These are phyloP conservation scores for Oryctes rhinoceros DNA, from an alignment of 1,140 invertebrate species.

Conservation along the genomic window DNA sequence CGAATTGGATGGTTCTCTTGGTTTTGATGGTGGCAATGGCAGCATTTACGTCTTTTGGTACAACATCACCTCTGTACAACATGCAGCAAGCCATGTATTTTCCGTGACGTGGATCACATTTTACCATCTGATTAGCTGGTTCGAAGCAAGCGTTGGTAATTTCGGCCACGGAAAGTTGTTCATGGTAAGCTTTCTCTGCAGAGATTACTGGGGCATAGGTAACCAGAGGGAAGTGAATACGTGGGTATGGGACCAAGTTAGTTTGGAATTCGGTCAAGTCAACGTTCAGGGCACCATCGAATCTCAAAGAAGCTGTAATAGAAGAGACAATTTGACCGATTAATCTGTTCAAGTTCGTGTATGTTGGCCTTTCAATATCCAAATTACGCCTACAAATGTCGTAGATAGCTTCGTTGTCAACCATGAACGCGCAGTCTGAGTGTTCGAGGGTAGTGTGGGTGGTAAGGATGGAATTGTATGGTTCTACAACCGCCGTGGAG, in stretches of 20 bases:
- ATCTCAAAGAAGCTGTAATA: conserved; percentile 79
- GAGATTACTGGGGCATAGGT: conserved; percentile 74
- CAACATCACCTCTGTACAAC: conserved; percentile 72
- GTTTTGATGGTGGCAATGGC: conserved; percentile 86
- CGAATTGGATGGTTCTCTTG: conserved; percentile 73
- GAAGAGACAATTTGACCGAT: conserved; percentile 80
- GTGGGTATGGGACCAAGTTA: conserved; percentile 73
- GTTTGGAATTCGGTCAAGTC: conserved; percentile 86
- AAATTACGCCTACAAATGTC: conserved; percentile 75
- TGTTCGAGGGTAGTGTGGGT: conserved; percentile 72
- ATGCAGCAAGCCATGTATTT: conserved; percentile 81
- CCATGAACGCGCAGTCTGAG: conserved; percentile 72
- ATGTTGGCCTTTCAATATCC: conserved; percentile 71
- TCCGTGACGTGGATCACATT: conserved; percentile 72
- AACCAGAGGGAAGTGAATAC: conserved; percentile 77
- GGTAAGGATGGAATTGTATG: conserved; percentile 74
- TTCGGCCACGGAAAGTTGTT: conserved; percentile 74
- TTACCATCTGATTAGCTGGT: conserved; percentile 74
- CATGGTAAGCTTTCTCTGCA: conserved; percentile 74
- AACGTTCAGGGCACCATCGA: conserved; percentile 80
- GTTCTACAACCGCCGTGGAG: conserved; percentile 75
- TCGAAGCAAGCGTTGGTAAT: conserved; percentile 75
- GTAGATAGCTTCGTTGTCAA: conserved; percentile 78
- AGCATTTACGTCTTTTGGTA: conserved; percentile 71
- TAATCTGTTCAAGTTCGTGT: conserved; percentile 71